These are phyloP conservation scores for Eidolon helvum DNA, from an alignment of 2,113 vertebrate genomes.

Conservation along the genomic window DNA sequence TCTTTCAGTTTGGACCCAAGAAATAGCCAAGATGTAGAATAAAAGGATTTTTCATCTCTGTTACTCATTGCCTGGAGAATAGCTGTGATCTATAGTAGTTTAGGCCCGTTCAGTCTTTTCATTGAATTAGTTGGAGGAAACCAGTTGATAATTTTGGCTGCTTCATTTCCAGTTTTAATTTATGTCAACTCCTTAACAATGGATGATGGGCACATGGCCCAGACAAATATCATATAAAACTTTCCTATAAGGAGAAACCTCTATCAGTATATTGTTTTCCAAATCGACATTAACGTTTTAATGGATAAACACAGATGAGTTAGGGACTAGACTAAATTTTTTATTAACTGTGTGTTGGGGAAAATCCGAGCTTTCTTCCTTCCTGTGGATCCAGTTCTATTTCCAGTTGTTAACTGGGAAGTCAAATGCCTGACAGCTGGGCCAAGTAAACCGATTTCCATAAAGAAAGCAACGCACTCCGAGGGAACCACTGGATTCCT, in stretches of 20 bases:
- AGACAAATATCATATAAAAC: not conserved
- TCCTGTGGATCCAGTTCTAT: not conserved
- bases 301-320: not conserved
- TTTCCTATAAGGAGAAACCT: not conserved
- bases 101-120: not conserved
- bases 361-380: constrained; percentile 40
- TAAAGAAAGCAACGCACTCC: not conserved
- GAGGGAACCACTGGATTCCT: not conserved
- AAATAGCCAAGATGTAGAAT: not conserved
- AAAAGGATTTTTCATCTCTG: not conserved
- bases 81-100: not conserved
- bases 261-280: constrained; percentile 39
- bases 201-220: not conserved
- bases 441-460: not conserved
- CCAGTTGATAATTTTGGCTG: constrained; percentile 17
- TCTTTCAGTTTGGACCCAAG: constrained; percentile 2
- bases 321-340: not conserved
- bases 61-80: not conserved
- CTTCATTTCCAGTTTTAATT: constrained; percentile 26
- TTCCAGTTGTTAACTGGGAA: constrained; percentile 38
- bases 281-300: constrained; percentile 9
- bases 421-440: not conserved
- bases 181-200: not conserved
- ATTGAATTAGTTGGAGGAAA: constrained; percentile 38
- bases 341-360: constrained; percentile 40